Conservation (phyloP, 2,113 vertebrate species). For the Hypomesus transpacificus region DNA sequence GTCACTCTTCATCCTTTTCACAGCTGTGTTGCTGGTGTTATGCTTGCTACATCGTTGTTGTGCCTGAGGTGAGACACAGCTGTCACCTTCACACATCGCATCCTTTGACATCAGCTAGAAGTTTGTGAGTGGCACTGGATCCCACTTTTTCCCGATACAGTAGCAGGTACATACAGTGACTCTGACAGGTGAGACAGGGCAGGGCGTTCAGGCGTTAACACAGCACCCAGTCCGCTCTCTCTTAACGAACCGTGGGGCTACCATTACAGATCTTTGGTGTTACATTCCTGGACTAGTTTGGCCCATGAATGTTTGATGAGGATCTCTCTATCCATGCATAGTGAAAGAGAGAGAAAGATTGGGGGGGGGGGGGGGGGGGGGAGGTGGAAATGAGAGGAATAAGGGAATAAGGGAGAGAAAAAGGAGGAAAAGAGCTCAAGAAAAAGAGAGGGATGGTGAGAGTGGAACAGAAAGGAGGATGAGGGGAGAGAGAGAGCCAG, state of each 20-base stretch:
- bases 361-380: slow-evolving; percentile 32
- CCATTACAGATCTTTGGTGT: slow-evolving; percentile 49
- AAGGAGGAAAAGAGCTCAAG: slow-evolving; percentile 32
- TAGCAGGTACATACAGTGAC: too few relatives aligned
- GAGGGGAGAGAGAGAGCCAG: slow-evolving; percentile 19
- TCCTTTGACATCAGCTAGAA: slow-evolving; percentile 18
- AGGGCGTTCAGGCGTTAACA: too few relatives aligned
- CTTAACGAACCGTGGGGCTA: slow-evolving; percentile 29
- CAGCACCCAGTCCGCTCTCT: too few relatives aligned
- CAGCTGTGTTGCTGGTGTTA: slow-evolving; percentile 30
- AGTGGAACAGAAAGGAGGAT: slow-evolving; percentile 39
- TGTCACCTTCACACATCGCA: slow-evolving; percentile 39
- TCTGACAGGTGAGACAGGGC: too few relatives aligned
- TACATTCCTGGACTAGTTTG: slow-evolving; percentile 58
- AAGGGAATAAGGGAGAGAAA: neutral
- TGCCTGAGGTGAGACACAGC: slow-evolving; percentile 24
- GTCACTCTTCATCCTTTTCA: slow-evolving; percentile 11
- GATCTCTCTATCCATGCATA: slow-evolving; percentile 58
- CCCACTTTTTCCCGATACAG: too few relatives aligned
- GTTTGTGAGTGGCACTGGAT: slow-evolving; percentile 18
- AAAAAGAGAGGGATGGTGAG: slow-evolving; percentile 16
- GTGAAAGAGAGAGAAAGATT: slow-evolving; percentile 42
- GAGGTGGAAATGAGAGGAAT: slow-evolving; percentile 13
- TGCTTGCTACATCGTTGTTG: neutral
- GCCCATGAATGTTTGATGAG: slow-evolving; percentile 66